Evolutionary conservation across 2,113 vertebrate genomes (phyloP), one percentile per base, ranked within the genome.

Genomic region (Ictidomys tridecemlineatus): DNA sequence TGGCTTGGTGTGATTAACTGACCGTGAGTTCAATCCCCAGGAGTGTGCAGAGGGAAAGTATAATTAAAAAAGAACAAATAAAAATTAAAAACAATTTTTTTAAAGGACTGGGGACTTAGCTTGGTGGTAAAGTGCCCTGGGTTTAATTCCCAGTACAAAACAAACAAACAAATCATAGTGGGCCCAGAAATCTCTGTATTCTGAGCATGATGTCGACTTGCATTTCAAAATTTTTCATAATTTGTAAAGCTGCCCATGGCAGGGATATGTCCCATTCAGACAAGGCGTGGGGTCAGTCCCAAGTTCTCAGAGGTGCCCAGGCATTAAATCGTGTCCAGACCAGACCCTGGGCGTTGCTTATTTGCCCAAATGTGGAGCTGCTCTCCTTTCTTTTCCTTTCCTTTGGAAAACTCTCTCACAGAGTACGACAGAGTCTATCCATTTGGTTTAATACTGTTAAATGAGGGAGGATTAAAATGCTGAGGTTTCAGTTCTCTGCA

Each of bases 401-500:
- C 56, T 26, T 34, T 34, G 72, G 51, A 20, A 91, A 84, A 78
- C 1, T 45, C 79, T 48, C n/a, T 39, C 37, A 17, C 13, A 51
- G 17, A 77, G 77, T 61, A 39, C 1, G 12, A 26, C 9, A 30
- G 61, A 65, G 72, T 86, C 42, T 32, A 51, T 26, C 42, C 42
- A 51, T 26, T 28, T 45, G 11, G 26, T 13, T 34, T 63, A 84
- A 84, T 9, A 14, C 5, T 37, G 30, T 67, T 72, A 89, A 85
- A 48, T 12, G 69, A 79, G 45, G 34, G 42, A 69, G n/a, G 61
- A 48, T n/a, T 74, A 42, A 74, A 94, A 82, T 5, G 86, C 89
- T 26, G 65, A 78, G 37, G 30, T 76, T 84, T 87, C 80, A 70
- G 42, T 70, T 94, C 79, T 90, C 70, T 18, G 84, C 39, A 94